phyloP scores from a whole-genome alignment of 2,113 vertebrate genomes.

The Origma solitaria region DNA sequence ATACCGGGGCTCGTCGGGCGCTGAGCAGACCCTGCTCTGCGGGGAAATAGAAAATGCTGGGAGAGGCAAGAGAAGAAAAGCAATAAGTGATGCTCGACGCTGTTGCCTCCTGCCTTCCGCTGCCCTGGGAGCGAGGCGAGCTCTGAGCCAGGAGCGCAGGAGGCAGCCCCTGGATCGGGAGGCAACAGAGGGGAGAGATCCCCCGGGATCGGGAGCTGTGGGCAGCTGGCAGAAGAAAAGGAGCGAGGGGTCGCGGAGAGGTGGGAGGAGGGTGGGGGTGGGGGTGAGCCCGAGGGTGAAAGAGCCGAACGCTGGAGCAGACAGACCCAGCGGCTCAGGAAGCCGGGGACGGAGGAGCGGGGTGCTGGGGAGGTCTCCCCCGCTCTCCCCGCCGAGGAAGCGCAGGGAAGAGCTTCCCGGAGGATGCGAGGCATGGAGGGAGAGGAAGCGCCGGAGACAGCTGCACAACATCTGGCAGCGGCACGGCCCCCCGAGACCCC shows the following conservation, averaged over 20 bases:
- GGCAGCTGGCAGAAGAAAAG: neutral
- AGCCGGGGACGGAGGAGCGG: neutral
- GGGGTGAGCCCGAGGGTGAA: neutral
- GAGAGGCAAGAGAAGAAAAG: neutral
- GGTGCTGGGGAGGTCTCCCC: neutral
- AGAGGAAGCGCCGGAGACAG: slow-evolving; percentile 67
- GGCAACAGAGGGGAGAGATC: neutral
- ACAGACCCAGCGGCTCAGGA: slow-evolving; percentile 23
- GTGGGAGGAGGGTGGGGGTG: neutral
- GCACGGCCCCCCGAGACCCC: neutral
- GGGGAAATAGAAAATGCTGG: neutral
- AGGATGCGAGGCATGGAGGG: slow-evolving; percentile 45
- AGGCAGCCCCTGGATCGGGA: neutral
- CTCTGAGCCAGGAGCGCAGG: neutral
- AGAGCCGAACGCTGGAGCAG: neutral
- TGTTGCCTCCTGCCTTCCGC: neutral
- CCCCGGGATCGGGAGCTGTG: neutral
- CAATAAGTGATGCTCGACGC: neutral
- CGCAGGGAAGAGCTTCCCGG: slow-evolving; percentile 59
- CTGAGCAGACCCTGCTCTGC: neutral
- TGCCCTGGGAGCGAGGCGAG: neutral
- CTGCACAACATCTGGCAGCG: slow-evolving; percentile 74
- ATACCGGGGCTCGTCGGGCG: neutral
- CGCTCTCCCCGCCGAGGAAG: slow-evolving; percentile 17
- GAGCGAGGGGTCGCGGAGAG: neutral